Base-by-base conservation (phyloP, 2,113 vertebrate species). In the Dasyprocta punctata region DNA sequence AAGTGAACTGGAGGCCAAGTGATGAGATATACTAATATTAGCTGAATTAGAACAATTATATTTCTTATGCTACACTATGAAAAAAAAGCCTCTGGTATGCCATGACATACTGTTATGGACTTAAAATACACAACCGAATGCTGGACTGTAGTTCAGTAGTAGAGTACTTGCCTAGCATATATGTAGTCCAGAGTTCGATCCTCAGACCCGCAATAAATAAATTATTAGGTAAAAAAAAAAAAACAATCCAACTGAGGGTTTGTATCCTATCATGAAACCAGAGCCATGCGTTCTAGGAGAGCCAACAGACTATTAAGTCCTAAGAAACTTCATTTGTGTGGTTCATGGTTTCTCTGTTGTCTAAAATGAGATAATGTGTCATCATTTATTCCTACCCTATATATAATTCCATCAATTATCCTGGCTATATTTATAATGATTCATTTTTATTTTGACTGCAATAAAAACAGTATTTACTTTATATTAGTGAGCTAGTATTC, bases 321-420 rank as follows among this genome's bases (percentile, higher is more conserved):
- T 89, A 56, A 14, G 49, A 84, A 84, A 67, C 49, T 93, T 94
- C 63, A 93, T 91, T 97, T 92, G 41, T 89, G 80, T 89, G 44
- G 24, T 86, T 84, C 84, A 85, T 56, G 92, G 85, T 93, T 67
- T 95, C 61, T 52, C 94, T 89, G 63, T 49, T 84, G 26, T 86
- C n/a, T 92, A 75, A 95, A 95, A 83, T 81, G 44, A 89, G 7
- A 61, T 56, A 78, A 80, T 81, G 52, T 38, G 30, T 7, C 9
- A 77, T 81, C 63, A 41, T 77, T 94, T 86, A 94, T 19, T 95
- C 38, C 38, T 75, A 86, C 8, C n/a, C 4, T 81, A 17, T 63
- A 54, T 36, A 83, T 78, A 97, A 81, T 92, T 87, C 58, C 26
- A 87, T 16, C 65, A 83, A 75, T 69, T 84, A 95, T 5, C 89